Percentiles rank a stretch among this genome's conserved stretches.
phyloP scores from a whole-genome alignment of 2,113 vertebrate genomes.

The Vidua macroura region DNA sequence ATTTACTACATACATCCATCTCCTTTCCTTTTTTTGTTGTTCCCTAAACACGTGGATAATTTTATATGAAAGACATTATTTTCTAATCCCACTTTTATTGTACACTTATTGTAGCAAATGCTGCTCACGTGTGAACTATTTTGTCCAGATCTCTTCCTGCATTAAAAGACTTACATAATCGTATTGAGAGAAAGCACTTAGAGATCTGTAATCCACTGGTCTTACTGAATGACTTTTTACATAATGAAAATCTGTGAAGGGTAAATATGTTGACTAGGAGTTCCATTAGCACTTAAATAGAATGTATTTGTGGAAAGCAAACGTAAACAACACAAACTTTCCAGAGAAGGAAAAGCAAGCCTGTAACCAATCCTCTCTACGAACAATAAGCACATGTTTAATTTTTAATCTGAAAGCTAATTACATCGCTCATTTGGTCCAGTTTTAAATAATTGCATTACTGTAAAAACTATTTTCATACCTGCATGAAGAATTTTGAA shows the following conservation, averaged over 20 bases:
- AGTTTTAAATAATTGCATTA: background rate
- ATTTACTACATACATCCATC: background rate
- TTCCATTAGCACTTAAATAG: conserved; percentile 34
- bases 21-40: background rate
- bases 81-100: conserved; percentile 35
- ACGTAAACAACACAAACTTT: background rate
- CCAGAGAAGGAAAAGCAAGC: background rate
- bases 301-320: background rate
- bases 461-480: background rate
- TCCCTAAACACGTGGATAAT: background rate
- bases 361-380: background rate
- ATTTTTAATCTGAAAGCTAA: background rate
- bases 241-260: conserved; percentile 69
- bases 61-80: background rate
- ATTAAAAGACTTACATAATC: conserved; percentile 68
- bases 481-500: background rate
- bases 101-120: conserved; percentile 4
- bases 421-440: background rate
- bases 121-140: conserved; percentile 22
- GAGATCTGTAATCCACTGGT: conserved; percentile 61
- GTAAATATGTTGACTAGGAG: conserved; percentile 48
- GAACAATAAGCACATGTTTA: background rate
- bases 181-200: conserved; percentile 64
- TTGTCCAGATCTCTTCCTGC: conserved; percentile 32
- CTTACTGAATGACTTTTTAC: conserved; percentile 71